phyloP scores from a whole-genome alignment of 2,797 vertebrate species.

The Darevskia mixta region DNA sequence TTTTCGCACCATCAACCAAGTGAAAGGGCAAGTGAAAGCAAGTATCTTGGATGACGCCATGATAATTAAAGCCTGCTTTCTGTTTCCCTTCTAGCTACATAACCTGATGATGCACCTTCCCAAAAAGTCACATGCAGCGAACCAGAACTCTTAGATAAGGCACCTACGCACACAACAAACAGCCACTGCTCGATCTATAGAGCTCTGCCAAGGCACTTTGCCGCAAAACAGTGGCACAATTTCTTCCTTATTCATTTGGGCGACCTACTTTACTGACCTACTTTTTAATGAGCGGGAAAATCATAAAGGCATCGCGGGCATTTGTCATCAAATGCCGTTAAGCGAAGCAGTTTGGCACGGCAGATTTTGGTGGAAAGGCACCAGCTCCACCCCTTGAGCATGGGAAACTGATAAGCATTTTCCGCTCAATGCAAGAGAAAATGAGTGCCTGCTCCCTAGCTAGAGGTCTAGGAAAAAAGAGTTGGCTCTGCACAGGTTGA shows the following conservation, averaged over 20 bases:
- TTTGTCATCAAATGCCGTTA: constrained; percentile 45
- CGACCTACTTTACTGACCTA: constrained; percentile 65
- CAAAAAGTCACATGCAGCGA: not conserved
- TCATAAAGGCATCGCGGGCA: constrained; percentile 31
- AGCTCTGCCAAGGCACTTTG: constrained; percentile 3
- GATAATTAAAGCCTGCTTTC: not conserved
- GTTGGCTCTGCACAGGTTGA: not conserved
- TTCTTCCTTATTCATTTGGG: constrained; percentile 37
- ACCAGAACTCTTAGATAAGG: constrained; percentile 17
- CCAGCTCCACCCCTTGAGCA: not conserved
- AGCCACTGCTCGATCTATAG: not conserved
- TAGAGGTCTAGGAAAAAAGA: not conserved
- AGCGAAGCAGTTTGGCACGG: constrained; percentile 19
- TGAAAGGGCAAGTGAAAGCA: not conserved
- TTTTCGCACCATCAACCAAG: not conserved
- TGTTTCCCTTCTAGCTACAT: not conserved
- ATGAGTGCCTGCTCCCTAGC: not conserved
- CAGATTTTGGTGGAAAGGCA: constrained; percentile 40
- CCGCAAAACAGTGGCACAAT: constrained; percentile 31
- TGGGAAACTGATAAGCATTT: not conserved
- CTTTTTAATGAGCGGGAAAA: constrained; percentile 50
- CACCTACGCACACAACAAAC: not conserved
- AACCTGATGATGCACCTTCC: not conserved
- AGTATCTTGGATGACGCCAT: not conserved
- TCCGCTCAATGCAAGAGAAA: not conserved